phyloP scores from a whole-genome alignment of 2,113 vertebrate genomes.

The Polyodon spathula region DNA sequence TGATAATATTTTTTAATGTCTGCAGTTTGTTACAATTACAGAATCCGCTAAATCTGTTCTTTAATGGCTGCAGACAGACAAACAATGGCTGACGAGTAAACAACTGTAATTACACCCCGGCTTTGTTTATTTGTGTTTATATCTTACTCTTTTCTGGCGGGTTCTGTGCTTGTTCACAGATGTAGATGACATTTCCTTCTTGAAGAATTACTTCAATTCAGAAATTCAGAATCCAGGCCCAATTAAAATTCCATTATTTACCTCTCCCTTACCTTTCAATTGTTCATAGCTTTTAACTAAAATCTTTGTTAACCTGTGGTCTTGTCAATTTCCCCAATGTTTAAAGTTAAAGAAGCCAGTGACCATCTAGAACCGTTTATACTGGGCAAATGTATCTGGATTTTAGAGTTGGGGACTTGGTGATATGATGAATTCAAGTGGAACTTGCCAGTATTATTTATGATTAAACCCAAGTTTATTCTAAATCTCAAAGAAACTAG shows the following conservation, averaged over 20 bases:
- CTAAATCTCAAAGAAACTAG: no score
- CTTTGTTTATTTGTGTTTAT: neutral
- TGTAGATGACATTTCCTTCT: no score
- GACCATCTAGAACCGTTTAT: slow-evolving; percentile 42
- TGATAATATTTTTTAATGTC: neutral
- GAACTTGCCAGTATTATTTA: neutral
- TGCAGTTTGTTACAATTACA: slow-evolving; percentile 1
- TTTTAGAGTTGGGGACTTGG: slow-evolving; percentile 34
- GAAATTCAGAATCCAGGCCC: no score
- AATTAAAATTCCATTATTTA: no score
- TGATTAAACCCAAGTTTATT: no score
- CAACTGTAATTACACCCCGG: neutral
- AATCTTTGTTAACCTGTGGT: neutral
- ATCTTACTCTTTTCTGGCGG: no score
- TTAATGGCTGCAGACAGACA: neutral
- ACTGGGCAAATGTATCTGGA: slow-evolving; percentile 30
- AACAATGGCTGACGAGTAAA: neutral
- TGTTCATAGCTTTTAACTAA: no score
- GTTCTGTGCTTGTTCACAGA: no score
- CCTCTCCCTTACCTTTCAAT: no score
- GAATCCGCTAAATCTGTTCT: neutral
- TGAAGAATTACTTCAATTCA: no score
- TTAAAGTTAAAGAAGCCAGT: slow-evolving; percentile 53
- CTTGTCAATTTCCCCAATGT: slow-evolving; percentile 47
- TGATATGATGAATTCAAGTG: neutral